phyloP scores from a whole-genome alignment of 2,797 vertebrate species.

The Mergus octosetaceus region DNA sequence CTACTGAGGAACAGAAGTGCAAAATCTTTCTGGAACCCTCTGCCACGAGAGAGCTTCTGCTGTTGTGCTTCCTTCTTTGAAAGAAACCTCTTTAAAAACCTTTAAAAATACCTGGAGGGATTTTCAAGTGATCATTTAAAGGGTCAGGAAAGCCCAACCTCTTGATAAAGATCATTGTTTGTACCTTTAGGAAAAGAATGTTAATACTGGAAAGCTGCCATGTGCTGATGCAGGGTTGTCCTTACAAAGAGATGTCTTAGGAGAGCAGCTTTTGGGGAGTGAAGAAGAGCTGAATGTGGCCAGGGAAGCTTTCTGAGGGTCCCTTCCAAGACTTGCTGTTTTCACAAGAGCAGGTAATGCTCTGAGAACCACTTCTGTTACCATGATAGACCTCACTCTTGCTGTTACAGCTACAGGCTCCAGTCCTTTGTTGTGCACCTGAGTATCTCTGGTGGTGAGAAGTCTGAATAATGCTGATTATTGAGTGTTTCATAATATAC shows the following conservation, averaged over 20 bases:
- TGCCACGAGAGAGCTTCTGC: background rate
- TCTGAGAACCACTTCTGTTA: background rate
- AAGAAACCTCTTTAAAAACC: background rate
- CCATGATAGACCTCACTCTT: background rate
- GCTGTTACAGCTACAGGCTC: background rate
- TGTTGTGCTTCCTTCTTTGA: background rate
- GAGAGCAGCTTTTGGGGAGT: background rate
- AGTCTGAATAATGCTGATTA: background rate
- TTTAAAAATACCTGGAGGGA: background rate
- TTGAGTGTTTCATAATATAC: background rate
- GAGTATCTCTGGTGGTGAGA: background rate
- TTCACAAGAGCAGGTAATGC: background rate
- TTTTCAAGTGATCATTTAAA: background rate
- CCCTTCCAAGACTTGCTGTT: background rate
- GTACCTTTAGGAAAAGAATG: background rate
- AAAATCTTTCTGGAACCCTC: background rate
- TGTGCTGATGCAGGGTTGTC: background rate
- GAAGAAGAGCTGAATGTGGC: background rate
- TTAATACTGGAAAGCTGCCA: slow-evolving; percentile 2
- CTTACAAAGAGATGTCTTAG: background rate
- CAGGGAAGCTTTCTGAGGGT: background rate
- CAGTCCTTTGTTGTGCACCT: background rate
- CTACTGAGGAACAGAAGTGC: background rate
- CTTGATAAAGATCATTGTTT: background rate
- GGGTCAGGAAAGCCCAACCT: background rate